Conservation (phyloP, 2,797 vertebrate genomes). For the Delichon dasypus region DNA sequence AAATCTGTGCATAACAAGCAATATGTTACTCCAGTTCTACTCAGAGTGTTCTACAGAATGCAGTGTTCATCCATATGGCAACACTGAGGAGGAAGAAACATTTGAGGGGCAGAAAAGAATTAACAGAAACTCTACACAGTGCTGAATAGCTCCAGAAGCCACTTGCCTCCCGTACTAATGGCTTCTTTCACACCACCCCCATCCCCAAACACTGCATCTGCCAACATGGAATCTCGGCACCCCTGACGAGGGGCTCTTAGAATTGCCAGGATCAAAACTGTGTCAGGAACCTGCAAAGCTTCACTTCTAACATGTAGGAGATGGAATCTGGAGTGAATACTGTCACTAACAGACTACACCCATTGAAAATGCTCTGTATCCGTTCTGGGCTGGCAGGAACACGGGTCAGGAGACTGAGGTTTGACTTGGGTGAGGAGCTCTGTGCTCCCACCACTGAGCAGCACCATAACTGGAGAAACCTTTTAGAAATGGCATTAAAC, state of each 20-base stretch:
- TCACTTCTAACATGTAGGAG: not conserved
- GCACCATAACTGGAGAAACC: not conserved
- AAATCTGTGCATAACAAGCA: conserved; percentile 81
- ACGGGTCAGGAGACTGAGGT: not conserved
- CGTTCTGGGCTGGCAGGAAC: not conserved
- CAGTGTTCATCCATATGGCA: not conserved
- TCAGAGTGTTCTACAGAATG: not conserved
- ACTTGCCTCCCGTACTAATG: not conserved
- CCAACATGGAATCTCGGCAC: not conserved
- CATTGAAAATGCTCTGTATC: not conserved
- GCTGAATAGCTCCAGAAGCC: not conserved
- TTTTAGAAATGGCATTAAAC: not conserved
- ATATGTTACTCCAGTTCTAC: conserved; percentile 29
- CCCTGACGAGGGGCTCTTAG: not conserved
- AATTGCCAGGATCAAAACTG: not conserved
- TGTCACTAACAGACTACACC: not conserved
- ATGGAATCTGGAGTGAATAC: not conserved
- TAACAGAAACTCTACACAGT: not conserved
- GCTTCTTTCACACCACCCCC: not conserved
- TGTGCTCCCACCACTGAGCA: not conserved
- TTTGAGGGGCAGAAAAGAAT: not conserved
- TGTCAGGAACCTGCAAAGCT: not conserved
- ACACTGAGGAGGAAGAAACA: not conserved
- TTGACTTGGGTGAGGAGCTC: not conserved
- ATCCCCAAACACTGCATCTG: not conserved